Evolutionary conservation across 2,888 invertebrate genomes (phyloP), one percentile per base, ranked within the genome.

Genomic region (Seira sanloemensis): DNA sequence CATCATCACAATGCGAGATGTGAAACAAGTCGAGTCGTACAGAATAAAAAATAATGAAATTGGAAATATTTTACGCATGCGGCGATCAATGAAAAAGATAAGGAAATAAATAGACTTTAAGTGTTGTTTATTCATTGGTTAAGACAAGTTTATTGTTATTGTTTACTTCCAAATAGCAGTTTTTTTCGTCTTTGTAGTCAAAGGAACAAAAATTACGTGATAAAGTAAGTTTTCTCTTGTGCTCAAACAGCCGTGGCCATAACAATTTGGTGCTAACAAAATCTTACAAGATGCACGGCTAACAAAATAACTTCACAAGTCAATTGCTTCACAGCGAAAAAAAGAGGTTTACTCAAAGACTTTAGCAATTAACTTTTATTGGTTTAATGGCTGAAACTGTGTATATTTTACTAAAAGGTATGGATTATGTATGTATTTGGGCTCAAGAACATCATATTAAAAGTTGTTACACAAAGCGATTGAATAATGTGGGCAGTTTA

Each of bases 101-200:
- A 62, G 62, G n/a, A 62, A 21, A 50, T 50, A 50, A 37, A 37
- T 37, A 37, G 12, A 58, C n/a, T 58, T 62, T 4, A 62, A 62
- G 62, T 62, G 21, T 62, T 21, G 62, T 62, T 62, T 62, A 62
- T 62, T 62, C 62, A 4, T 62, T 62, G 19, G 62, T 62, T 62
- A 21, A 62, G 19, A 62, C 62, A 62, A 21, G 9, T n/a, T 7
- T 21, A 62, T 62, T 62, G 62, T 62, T 62, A 62, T 62, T 62
- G 62, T 62, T 62, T 62, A 62, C 62, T 62, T 21, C 62, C 50
- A 50, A 50, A 50, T 18, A 50, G 37, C 12, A 50, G 16, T 50
- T 50, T 12, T 50, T 37, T 37, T 7, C n/a, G 12, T 50, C n/a
- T n/a, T 50, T 50, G n/a, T 37, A 37, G 5, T 37, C 50, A 18